Percentiles rank a stretch among this genome's conserved stretches.
These are phyloP conservation scores for Zenarchopterus dispar DNA, from an alignment of 2,797 vertebrate genomes.

Conservation along the genomic window DNA sequence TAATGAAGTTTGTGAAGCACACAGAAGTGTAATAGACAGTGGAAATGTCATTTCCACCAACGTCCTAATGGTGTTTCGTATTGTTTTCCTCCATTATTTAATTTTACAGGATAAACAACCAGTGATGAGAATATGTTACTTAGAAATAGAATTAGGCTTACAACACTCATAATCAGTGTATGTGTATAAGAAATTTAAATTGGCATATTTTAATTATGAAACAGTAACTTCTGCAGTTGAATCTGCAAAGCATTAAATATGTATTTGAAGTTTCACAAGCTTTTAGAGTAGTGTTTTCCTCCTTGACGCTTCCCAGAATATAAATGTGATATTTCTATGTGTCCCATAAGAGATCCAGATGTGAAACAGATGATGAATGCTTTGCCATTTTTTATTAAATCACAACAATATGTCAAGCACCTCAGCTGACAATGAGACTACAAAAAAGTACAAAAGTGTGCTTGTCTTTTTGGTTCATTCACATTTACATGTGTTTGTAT, in stretches of 20 bases:
- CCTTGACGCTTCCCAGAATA: background rate
- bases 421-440: slow-evolving; percentile 9
- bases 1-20: background rate
- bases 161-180: no score
- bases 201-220: background rate
- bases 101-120: no score
- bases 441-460: background rate
- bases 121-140: no score
- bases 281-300: slow-evolving; percentile 4
- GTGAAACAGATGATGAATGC: slow-evolving; percentile 32
- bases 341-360: slow-evolving; percentile 45
- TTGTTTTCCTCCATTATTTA: no score
- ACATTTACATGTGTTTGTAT: background rate
- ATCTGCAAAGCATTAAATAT: background rate
- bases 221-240: no score
- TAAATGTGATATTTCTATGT: slow-evolving; percentile 33
- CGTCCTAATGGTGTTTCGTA: no score
- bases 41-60: slow-evolving; percentile 3
- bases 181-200: slow-evolving; percentile 2
- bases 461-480: background rate
- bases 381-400: slow-evolving; percentile 34
- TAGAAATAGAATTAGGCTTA: no score
- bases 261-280: slow-evolving; percentile 2
- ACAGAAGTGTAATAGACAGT: slow-evolving; percentile 2
- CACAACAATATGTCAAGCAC: slow-evolving; percentile 12